Base-by-base conservation (phyloP, 2,888 invertebrate genomes). In the Hedychridium roseum region DNA sequence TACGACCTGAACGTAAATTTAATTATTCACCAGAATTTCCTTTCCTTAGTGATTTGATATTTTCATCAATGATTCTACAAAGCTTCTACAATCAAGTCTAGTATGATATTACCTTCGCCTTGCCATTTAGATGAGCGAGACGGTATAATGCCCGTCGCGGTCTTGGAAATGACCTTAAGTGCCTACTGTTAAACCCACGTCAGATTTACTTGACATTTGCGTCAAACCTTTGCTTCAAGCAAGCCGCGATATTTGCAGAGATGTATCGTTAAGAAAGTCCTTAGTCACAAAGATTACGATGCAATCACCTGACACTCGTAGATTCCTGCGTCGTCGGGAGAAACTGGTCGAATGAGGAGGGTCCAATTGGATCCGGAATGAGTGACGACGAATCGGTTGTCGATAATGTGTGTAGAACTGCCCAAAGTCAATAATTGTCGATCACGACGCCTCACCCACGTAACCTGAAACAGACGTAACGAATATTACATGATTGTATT, bases 391-490 rank as follows among this genome's bases (percentile, higher is more conserved):
- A 79, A 79, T 54, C 79, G 73, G 26, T 68, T 69, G 60, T 79
- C 79, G 46, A 74, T 65, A 14, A 78, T 73, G 46, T 79, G 76
- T 16, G 76, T 79, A n/a, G 66, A 68, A 28, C 66, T 71, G 16
- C 78, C 79, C 3, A 79, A 72, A 23, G 79, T 79, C 54, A 79
- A 48, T 54, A 79, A 56, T 50, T 72, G 77, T 31, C 74, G 71
- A 57, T 78, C 78, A 45, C 66, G 70, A 21, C 74, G 70, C 27
- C 76, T 64, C 37, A 79, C 69, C 79, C 79, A 79, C 5, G 76
- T 76, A 42, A 79, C 73, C 79, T 79, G 52, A 6, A 64, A 65
- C 54, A 58, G 21, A 38, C 37, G 23, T 6, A 23, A 23, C 9
- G 23, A 23, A 23, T n/a, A n/a, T n/a, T n/a, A n/a, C n/a, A n/a